Evolutionary conservation across 1,140 invertebrate species (phyloP).

Genomic region (Alviniconcha marisindica): DNA sequence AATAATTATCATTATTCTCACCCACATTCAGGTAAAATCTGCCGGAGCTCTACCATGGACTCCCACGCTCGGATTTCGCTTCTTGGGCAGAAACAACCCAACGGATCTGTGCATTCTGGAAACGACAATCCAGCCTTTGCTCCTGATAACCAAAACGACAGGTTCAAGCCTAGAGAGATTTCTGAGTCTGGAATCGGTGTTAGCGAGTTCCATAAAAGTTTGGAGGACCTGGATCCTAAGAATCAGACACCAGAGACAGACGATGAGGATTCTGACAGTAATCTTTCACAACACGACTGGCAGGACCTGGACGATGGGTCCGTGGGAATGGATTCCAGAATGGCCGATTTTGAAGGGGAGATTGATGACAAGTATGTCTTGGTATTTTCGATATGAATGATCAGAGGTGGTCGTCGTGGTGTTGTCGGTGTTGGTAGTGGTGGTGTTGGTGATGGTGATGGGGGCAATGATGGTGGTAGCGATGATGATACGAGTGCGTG

Average conservation of each 20-base stretch:
- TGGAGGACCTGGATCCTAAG: background rate
- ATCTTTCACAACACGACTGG: background rate
- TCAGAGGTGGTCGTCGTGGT: no score
- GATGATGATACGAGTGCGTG: no score
- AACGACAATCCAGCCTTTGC: background rate
- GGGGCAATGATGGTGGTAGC: no score
- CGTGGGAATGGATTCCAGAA: background rate
- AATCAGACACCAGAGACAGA: background rate
- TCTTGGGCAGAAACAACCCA: background rate
- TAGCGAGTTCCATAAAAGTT: background rate
- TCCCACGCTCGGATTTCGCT: no score
- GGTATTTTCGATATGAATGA: no score
- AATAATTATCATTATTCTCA: no score
- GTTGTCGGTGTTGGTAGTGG: no score
- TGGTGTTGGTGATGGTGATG: no score
- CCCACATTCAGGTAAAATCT: no score
- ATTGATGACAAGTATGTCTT: background rate
- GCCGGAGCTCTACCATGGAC: no score
- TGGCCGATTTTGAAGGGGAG: background rate
- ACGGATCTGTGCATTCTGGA: background rate
- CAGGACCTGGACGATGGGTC: background rate
- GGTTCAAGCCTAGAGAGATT: no score
- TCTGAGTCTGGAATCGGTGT: background rate
- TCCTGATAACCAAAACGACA: background rate
- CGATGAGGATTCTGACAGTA: background rate